Evolutionary conservation across 1,140 invertebrate species (phyloP).

Genomic region (Calosoma granatense): DNA sequence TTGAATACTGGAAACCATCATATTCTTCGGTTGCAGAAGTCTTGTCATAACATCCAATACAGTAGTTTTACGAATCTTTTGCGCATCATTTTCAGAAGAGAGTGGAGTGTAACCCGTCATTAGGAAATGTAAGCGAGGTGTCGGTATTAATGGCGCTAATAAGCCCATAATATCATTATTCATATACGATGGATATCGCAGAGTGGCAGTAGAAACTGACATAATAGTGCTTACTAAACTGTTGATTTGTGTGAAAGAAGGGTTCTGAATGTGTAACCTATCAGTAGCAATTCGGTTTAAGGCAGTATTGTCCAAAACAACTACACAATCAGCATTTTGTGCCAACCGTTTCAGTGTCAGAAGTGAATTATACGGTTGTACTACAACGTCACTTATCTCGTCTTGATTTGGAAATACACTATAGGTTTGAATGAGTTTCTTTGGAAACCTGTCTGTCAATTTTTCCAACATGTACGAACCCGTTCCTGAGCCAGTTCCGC

Average conservation of each 20-base stretch:
- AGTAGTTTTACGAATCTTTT: slow-evolving; percentile 78
- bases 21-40: slow-evolving; percentile 94
- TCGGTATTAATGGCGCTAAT: slow-evolving; percentile 94
- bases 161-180: slow-evolving; percentile 96
- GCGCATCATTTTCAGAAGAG: slow-evolving; percentile 65
- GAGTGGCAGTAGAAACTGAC: slow-evolving; percentile 91
- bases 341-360: slow-evolving; percentile 91
- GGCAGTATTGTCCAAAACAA: slow-evolving; percentile 95
- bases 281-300: slow-evolving; percentile 95
- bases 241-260: slow-evolving; percentile 95
- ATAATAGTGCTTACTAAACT: slow-evolving; percentile 96
- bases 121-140: slow-evolving; percentile 91
- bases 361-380: slow-evolving; percentile 97
- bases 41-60: slow-evolving; percentile 93
- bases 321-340: slow-evolving; percentile 93
- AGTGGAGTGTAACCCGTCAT: slow-evolving; percentile 98
- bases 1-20: slow-evolving; percentile 96
- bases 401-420: slow-evolving; percentile 99
- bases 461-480: slow-evolving; percentile 92
- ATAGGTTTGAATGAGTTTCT: slow-evolving; percentile 97
- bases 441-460: slow-evolving; percentile 90
- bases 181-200: slow-evolving; percentile 97
- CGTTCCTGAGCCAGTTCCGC: slow-evolving; percentile 97
- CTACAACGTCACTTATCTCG: slow-evolving; percentile 97
- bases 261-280: slow-evolving; percentile 88